phyloP scores from a whole-genome alignment of 1,140 invertebrate species.

The Maconellicoccus hirsutus region DNA sequence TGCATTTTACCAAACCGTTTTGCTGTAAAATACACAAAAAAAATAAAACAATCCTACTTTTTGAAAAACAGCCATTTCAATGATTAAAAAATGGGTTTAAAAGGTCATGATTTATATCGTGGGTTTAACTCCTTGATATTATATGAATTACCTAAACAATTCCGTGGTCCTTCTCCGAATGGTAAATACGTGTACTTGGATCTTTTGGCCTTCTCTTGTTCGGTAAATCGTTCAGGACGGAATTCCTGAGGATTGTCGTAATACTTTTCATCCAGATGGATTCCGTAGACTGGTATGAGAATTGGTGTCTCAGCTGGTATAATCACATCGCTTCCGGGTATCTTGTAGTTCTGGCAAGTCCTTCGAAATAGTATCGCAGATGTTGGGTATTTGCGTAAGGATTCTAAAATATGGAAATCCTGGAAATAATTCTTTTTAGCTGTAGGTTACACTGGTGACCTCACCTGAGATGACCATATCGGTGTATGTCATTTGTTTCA shows the following conservation, averaged over 20 bases:
- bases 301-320: constrained; percentile 36
- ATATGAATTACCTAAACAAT: constrained; percentile 46
- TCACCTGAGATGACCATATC: constrained; percentile 27
- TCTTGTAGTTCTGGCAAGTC: not conserved
- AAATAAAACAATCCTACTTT: no score
- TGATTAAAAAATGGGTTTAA: no score
- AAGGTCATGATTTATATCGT: no score
- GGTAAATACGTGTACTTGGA: constrained; percentile 43
- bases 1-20: constrained; percentile 29
- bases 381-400: not conserved
- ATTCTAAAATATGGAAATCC: constrained; percentile 6
- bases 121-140: no score
- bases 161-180: constrained; percentile 53
- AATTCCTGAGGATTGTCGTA: constrained; percentile 53
- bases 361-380: not conserved
- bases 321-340: not conserved
- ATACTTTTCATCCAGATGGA: constrained; percentile 50
- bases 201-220: constrained; percentile 28
- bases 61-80: no score
- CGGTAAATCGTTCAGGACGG: constrained; percentile 46
- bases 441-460: not conserved
- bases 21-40: constrained; percentile 27
- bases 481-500: not conserved
- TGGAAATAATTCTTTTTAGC: not conserved
- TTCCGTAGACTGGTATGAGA: constrained; percentile 42